Conservation (phyloP, 1,140 invertebrate species). For the Capitella teleta region DNA sequence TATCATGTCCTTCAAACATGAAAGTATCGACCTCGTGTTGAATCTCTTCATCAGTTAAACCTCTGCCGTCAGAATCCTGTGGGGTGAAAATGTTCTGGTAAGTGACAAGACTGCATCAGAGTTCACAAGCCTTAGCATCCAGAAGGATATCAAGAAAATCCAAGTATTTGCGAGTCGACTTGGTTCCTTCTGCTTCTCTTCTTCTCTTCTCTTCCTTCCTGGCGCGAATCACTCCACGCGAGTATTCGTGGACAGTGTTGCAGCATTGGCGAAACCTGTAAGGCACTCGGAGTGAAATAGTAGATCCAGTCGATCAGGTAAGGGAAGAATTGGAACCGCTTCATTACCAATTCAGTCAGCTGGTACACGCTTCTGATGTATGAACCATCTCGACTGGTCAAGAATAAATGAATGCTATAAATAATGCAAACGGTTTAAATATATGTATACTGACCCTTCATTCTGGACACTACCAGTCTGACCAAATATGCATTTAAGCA, state of each 20-base stretch:
- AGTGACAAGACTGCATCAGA: neutral
- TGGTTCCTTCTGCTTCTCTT: neutral
- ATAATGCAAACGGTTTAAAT: no score
- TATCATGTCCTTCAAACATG: constrained; percentile 27
- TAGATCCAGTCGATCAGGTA: constrained; percentile 16
- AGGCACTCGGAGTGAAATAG: constrained; percentile 15
- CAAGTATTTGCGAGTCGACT: neutral
- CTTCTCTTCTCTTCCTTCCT: neutral
- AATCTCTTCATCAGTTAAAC: constrained; percentile 23
- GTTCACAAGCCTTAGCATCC: neutral
- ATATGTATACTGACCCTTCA: no score
- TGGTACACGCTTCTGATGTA: no score
- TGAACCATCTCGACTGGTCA: no score
- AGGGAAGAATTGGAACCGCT: neutral
- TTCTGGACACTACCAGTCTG: no score
- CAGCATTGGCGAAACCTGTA: constrained; percentile 15
- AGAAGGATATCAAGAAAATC: constrained; percentile 6
- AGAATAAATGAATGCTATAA: no score
- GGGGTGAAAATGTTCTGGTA: neutral
- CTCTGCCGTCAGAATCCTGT: constrained; percentile 19
- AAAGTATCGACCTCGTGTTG: constrained; percentile 38
- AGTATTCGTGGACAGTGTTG: constrained; percentile 16
- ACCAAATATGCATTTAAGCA: no score
- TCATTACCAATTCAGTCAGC: no score
- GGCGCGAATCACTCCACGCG: constrained; percentile 17